phyloP scores from a whole-genome alignment of 2,888 invertebrate species.

The Siphlonurus alternatus region DNA sequence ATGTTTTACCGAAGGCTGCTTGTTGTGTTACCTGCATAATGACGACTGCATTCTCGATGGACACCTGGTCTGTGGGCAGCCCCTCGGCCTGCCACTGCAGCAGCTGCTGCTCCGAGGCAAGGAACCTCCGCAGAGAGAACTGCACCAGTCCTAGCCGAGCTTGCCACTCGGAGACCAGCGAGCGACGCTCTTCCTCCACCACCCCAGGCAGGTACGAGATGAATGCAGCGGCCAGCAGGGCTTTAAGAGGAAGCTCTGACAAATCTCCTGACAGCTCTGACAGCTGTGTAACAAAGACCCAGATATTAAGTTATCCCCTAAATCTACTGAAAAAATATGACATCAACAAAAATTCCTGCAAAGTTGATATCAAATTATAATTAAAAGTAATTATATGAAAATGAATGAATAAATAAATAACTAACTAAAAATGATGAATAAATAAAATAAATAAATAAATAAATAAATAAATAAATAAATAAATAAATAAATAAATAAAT shows the following conservation, averaged over 20 bases:
- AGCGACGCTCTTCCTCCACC: slow-evolving; percentile 49
- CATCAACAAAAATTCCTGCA: no score
- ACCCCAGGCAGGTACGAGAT: slow-evolving; percentile 54
- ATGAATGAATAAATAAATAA: neutral
- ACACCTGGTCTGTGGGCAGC: slow-evolving; percentile 57
- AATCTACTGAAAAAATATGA: no score
- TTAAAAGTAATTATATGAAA: slow-evolving; percentile 14
- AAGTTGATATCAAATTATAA: no score
- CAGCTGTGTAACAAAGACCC: no score
- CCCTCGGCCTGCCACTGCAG: slow-evolving; percentile 77
- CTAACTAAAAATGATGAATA: slow-evolving; percentile 17
- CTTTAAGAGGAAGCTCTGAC: slow-evolving; percentile 41
- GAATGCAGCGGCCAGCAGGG: slow-evolving; percentile 59
- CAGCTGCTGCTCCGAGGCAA: slow-evolving; percentile 54
- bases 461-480: no score
- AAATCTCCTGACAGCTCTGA: slow-evolving; percentile 42
- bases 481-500: no score
- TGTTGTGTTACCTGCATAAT: slow-evolving; percentile 47
- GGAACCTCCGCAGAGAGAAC: slow-evolving; percentile 37
- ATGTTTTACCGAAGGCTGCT: neutral
- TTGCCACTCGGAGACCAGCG: slow-evolving; percentile 28
- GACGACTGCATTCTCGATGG: slow-evolving; percentile 65
- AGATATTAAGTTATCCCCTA: no score
- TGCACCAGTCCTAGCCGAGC: slow-evolving; percentile 21
- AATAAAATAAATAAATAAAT: no score